These are phyloP conservation scores for Phataginus tetradactyla DNA, from an alignment of 2,797 vertebrate species.

Conservation along the genomic window DNA sequence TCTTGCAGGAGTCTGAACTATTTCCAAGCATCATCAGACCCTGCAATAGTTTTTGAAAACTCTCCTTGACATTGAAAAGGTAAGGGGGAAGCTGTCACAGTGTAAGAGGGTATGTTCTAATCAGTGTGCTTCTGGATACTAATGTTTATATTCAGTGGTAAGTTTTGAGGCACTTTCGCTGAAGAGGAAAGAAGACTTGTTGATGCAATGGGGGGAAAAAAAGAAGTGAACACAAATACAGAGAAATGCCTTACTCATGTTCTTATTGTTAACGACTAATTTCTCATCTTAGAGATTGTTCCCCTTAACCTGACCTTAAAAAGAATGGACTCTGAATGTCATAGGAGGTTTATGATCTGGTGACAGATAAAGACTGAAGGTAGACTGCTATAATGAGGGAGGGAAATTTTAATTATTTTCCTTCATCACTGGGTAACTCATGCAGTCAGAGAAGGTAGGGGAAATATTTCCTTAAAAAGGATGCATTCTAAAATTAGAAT, in stretches of 20 bases:
- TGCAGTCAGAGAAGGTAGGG: not conserved
- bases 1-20: not conserved
- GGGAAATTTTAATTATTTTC: not conserved
- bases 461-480: conserved; percentile 23
- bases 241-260: not conserved
- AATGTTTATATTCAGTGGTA: not conserved
- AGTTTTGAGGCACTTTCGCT: not conserved
- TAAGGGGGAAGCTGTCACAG: not conserved
- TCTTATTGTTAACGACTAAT: not conserved
- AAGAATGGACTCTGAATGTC: not conserved
- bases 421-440: not conserved
- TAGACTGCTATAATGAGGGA: not conserved
- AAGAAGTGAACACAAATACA: not conserved
- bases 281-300: not conserved
- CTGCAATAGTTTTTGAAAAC: not conserved
- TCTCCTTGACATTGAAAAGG: not conserved
- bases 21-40: not conserved
- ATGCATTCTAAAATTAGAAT: conserved; percentile 22
- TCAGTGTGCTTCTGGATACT: not conserved
- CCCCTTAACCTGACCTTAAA: not conserved
- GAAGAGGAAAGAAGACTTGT: conserved; percentile 11
- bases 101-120: not conserved
- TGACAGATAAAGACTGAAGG: not conserved
- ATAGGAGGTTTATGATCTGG: not conserved
- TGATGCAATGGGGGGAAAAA: not conserved